Conservation (phyloP, 2,113 vertebrate species). For the Dascyllus trimaculatus region DNA sequence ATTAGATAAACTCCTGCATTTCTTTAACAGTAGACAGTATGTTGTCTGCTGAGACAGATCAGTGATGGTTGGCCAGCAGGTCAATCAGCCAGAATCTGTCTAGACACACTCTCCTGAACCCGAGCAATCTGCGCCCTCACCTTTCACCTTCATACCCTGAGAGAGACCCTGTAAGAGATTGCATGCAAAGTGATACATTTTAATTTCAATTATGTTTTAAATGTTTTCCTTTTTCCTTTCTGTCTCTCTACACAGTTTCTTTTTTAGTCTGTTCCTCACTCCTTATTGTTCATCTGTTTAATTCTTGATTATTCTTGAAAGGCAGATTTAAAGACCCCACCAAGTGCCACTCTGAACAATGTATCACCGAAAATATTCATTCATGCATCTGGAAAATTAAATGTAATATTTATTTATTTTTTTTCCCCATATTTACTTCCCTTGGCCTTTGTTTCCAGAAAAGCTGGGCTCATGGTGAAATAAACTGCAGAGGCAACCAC, state of each 20-base stretch:
- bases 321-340: neutral
- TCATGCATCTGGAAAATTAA: too few species aligned
- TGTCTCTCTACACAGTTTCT: neutral
- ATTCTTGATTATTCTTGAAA: neutral
- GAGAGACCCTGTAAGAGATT: neutral
- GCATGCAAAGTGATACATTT: neutral
- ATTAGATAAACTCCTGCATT: conserved; percentile 20
- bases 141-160: conserved; percentile 42
- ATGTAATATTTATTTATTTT: neutral
- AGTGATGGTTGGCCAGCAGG: conserved; percentile 41
- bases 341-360: too few species aligned
- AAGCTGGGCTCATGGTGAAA: neutral
- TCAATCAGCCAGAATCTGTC: conserved; percentile 27
- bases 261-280: neutral
- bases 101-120: conserved; percentile 27
- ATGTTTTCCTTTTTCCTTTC: neutral
- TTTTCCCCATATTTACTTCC: neutral
- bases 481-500: neutral
- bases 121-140: conserved; percentile 29
- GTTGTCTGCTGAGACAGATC: neutral
- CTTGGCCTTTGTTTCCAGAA: neutral
- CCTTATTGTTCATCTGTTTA: neutral
- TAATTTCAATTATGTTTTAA: neutral
- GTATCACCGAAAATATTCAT: too few species aligned
- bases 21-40: conserved; percentile 11